Percentiles rank a stretch among this genome's conserved stretches.
Conservation (phyloP, 1,140 invertebrate species). For the Venustaconcha ellipsiformis region DNA sequence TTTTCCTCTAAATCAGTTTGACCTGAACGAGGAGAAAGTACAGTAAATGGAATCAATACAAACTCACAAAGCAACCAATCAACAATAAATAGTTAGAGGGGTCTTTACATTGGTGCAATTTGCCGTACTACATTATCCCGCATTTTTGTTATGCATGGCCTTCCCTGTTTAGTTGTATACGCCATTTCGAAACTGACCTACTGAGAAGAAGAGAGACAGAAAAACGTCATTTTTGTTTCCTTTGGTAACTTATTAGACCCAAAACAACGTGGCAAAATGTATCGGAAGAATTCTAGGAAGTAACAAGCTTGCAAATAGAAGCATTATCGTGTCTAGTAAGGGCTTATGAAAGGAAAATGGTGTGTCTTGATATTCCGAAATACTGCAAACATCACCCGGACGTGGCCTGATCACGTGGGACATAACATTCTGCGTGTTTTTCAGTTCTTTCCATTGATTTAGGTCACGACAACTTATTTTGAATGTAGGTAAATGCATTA, state of each 20-base stretch:
- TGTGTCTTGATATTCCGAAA: slow-evolving; percentile 20
- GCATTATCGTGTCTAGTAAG: neutral
- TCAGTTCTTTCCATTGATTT: no score
- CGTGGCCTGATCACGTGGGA: no score
- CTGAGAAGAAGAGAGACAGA: neutral
- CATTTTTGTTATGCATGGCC: slow-evolving; percentile 49
- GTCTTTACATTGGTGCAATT: slow-evolving; percentile 27
- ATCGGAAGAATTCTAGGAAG: no score
- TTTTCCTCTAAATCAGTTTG: no score
- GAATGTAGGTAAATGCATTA: no score
- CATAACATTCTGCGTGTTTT: no score
- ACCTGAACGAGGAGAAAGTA: no score
- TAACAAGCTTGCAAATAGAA: neutral
- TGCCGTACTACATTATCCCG: slow-evolving; percentile 34
- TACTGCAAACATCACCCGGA: neutral
- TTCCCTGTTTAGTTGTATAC: slow-evolving; percentile 36
- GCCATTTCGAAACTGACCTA: slow-evolving; percentile 33
- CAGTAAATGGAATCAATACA: no score
- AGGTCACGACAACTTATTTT: no score
- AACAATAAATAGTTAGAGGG: slow-evolving; percentile 33
- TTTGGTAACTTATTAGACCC: neutral
- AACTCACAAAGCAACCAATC: slow-evolving; percentile 30
- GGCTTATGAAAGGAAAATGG: slow-evolving; percentile 1
- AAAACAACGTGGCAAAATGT: slow-evolving; percentile 6
- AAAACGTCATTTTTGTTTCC: neutral